Evolutionary conservation across 2,797 vertebrate genomes (phyloP).

Genomic region (Sylvia borin): DNA sequence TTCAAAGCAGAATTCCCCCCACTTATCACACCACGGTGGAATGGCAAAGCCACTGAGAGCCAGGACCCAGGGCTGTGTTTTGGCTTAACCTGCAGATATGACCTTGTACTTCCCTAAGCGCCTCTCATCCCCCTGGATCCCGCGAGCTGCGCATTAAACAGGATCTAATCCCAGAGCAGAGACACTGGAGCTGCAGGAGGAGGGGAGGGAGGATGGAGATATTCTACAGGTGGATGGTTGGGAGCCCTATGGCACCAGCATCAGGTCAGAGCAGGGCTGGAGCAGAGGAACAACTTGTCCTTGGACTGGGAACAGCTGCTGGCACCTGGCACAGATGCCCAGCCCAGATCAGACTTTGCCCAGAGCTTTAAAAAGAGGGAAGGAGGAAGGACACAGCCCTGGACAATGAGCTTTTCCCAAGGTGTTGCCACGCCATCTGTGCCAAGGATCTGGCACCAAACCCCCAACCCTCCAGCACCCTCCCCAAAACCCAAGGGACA

Average conservation of each 20-base stretch:
- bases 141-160: accelerated
- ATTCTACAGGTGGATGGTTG: background rate
- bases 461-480: background rate
- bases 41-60: background rate
- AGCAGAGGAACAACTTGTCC: background rate
- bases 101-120: background rate
- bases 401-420: accelerated
- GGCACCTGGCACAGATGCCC: background rate
- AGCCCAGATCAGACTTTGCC: background rate
- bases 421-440: background rate
- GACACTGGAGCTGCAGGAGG: background rate
- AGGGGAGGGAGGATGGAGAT: background rate
- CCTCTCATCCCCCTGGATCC: background rate
- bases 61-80: background rate
- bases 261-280: background rate
- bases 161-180: background rate
- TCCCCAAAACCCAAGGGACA: background rate
- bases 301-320: background rate
- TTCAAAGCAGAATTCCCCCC: background rate
- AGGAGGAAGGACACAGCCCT: background rate
- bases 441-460: background rate
- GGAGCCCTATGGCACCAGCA: background rate
- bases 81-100: background rate
- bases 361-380: background rate
- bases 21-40: background rate